phyloP scores from a whole-genome alignment of 2,888 invertebrate genomes.

The Melitaea athalia region DNA sequence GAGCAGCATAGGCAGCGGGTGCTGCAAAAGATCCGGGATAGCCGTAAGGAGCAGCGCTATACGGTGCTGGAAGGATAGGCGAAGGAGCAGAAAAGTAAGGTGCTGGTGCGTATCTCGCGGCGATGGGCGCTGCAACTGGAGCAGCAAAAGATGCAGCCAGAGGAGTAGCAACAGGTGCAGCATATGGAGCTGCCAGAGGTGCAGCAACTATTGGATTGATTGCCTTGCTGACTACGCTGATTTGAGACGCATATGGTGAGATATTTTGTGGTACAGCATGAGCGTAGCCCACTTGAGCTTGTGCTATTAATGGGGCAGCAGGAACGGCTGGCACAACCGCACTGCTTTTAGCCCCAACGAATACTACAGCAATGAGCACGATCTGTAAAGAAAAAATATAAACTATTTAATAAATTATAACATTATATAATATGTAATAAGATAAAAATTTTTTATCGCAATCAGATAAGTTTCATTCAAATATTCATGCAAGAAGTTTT shows the following conservation, averaged over 20 bases:
- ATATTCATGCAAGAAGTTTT: neutral
- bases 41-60: conserved; percentile 46
- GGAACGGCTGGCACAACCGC: conserved; percentile 57
- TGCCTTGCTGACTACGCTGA: conserved; percentile 79
- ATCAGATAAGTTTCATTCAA: neutral
- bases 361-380: conserved; percentile 70
- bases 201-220: conserved; percentile 67
- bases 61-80: conserved; percentile 40
- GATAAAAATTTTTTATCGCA: neutral
- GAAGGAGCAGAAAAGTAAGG: conserved; percentile 46
- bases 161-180: conserved; percentile 58
- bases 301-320: conserved; percentile 73
- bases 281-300: conserved; percentile 82
- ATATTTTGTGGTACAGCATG: conserved; percentile 84
- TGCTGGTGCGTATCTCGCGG: conserved; percentile 44
- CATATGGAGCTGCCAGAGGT: conserved; percentile 40
- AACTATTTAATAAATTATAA: too few relatives aligned
- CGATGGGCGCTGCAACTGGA: conserved; percentile 40
- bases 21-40: conserved; percentile 43
- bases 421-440: conserved; percentile 1
- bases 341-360: conserved; percentile 65
- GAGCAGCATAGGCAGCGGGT: conserved; percentile 48
- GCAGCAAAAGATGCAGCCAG: conserved; percentile 43
- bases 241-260: conserved; percentile 84
- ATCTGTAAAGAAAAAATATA: conserved; percentile 56